phyloP scores from a whole-genome alignment of 2,797 vertebrate genomes.

The Gobio occitaniae region DNA sequence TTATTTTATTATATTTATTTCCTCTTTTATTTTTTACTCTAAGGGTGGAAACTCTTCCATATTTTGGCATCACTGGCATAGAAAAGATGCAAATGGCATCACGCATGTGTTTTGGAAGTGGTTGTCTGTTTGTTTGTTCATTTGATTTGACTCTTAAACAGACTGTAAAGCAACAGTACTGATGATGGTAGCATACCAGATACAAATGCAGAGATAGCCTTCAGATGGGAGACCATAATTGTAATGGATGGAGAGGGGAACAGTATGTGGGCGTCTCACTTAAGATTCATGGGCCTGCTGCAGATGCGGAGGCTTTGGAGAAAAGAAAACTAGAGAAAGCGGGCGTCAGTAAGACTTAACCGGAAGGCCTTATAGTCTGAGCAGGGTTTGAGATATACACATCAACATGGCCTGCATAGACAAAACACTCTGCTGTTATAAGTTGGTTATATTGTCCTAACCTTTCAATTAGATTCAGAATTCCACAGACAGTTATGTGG shows the following conservation, averaged over 20 bases:
- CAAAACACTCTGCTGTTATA: background rate
- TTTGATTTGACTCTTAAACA: conserved; percentile 34
- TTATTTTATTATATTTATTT: background rate
- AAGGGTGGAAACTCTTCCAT: background rate
- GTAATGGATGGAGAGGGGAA: conserved; percentile 66
- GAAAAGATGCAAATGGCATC: background rate
- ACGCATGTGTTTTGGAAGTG: background rate
- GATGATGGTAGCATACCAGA: conserved; percentile 56
- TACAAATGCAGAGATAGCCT: conserved; percentile 66
- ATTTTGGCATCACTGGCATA: background rate
- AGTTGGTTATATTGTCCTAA: conserved; percentile 38
- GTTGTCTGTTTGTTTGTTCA: conserved; percentile 13
- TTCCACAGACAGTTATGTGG: conserved; percentile 65
- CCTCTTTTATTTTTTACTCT: background rate
- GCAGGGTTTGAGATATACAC: conserved; percentile 2
- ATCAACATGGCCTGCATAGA: background rate
- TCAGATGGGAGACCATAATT: conserved; percentile 63
- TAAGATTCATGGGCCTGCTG: conserved; percentile 66
- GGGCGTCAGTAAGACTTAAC: conserved; percentile 47
- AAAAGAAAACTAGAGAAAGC: conserved; percentile 40
- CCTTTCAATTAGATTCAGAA: conserved; percentile 64
- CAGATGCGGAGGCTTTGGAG: conserved; percentile 42
- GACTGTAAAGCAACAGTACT: conserved; percentile 42
- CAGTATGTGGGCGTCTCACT: conserved; percentile 46
- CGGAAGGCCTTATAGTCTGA: conserved; percentile 46